A percentile compares a stretch with the other conserved stretches of the same genome.
Evolutionary conservation across 1,140 invertebrate genomes (phyloP).

Genomic region (Microplitis mediator): DNA sequence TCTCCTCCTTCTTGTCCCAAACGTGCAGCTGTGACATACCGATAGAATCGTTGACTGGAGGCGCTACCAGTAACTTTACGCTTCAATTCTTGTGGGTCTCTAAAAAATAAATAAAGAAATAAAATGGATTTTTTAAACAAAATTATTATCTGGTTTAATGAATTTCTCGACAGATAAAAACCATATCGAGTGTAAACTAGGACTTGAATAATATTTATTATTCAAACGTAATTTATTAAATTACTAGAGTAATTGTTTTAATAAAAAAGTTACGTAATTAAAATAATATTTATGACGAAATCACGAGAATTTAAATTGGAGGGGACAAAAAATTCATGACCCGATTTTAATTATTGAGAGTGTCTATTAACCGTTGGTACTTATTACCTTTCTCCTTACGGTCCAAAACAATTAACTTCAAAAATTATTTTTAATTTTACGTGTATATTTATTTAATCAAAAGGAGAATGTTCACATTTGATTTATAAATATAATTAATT

Average conservation of each 20-base stretch:
- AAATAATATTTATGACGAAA: no score
- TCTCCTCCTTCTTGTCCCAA: constrained; percentile 81
- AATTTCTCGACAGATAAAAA: no score
- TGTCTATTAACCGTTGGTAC: constrained; percentile 35
- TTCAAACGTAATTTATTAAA: no score
- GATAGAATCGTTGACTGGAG: constrained; percentile 77
- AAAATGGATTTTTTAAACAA: background rate
- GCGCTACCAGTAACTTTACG: constrained; percentile 69
- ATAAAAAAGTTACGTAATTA: background rate
- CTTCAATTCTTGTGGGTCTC: constrained; percentile 74
- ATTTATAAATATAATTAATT: no score
- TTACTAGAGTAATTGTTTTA: no score
- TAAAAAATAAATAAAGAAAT: constrained; percentile 47
- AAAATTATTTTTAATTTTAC: background rate
- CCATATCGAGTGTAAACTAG: no score
- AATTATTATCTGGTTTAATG: background rate
- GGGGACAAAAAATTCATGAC: constrained; percentile 37
- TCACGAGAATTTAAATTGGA: constrained; percentile 1
- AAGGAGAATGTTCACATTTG: background rate
- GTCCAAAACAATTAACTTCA: constrained; percentile 31
- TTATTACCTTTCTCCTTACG: constrained; percentile 53
- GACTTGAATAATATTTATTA: no score
- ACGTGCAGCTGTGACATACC: constrained; percentile 78
- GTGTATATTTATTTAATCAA: background rate
- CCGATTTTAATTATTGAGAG: constrained; percentile 50